Evolutionary conservation across 2,113 vertebrate genomes (phyloP).

Genomic region (Ceyx margarethae): DNA sequence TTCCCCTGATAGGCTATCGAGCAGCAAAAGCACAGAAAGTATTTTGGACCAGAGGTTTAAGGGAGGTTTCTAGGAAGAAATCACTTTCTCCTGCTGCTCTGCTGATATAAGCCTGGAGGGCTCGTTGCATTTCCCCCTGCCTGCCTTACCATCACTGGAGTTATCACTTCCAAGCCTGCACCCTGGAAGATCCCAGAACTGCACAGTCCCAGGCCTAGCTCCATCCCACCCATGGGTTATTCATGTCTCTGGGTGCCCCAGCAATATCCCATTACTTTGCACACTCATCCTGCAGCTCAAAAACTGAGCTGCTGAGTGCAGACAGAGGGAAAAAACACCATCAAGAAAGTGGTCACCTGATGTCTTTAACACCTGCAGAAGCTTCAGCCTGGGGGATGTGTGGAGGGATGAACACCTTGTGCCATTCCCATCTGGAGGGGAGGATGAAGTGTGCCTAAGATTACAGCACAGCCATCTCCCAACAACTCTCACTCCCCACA

Average conservation of each 20-base stretch:
- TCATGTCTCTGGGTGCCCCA: neutral
- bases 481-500: neutral
- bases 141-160: neutral
- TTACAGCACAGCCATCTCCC: neutral
- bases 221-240: neutral
- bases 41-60: neutral
- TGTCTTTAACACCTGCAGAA: neutral
- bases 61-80: neutral
- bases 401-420: neutral
- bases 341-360: neutral
- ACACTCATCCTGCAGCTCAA: neutral
- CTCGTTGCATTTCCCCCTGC: rapidly evolving
- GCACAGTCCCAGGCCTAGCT: neutral
- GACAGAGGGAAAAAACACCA: conserved; percentile 1
- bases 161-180: neutral
- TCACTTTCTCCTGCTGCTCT: neutral
- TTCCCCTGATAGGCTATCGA: neutral
- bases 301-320: neutral
- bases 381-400: neutral
- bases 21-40: neutral
- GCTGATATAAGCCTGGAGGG: neutral
- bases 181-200: neutral
- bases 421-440: rapidly evolving
- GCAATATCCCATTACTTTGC: neutral
- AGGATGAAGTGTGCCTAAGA: neutral